Evolutionary conservation across 2,797 vertebrate species (phyloP).

Genomic region (Gymnothorax javanicus): DNA sequence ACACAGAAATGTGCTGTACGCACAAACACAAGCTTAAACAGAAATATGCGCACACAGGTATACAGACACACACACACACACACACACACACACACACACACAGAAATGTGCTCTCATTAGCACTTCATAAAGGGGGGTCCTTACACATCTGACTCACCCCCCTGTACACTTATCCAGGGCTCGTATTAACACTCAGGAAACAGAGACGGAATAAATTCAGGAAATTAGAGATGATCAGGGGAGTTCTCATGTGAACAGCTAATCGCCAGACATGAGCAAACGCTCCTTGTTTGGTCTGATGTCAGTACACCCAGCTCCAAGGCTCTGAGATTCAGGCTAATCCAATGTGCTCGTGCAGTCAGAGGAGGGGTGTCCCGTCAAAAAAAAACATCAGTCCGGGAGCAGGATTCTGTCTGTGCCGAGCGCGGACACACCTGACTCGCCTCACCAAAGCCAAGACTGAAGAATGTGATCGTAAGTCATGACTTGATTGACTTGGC

Average conservation of each 20-base stretch:
- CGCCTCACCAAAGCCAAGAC: too few relatives aligned
- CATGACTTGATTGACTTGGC: too few relatives aligned
- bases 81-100: background rate
- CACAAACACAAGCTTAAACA: too few relatives aligned
- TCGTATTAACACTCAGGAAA: background rate
- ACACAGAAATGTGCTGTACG: too few relatives aligned
- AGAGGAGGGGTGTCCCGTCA: background rate
- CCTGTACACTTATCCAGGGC: background rate
- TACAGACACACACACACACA: background rate
- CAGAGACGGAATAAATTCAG: background rate
- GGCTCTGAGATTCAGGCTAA: background rate
- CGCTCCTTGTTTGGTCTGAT: background rate
- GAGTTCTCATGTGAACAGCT: background rate
- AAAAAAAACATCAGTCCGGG: too few relatives aligned
- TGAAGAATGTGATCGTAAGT: too few relatives aligned
- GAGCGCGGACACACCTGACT: too few relatives aligned
- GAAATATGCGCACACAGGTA: too few relatives aligned
- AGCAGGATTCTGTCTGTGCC: too few relatives aligned
- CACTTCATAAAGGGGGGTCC: background rate
- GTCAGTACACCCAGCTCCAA: background rate
- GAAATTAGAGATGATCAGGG: conserved; percentile 3
- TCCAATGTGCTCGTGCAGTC: background rate
- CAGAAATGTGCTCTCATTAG: background rate
- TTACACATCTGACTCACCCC: background rate
- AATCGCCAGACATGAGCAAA: background rate